Percentiles rank a stretch among this genome's conserved stretches.
phyloP scores from a whole-genome alignment of 2,888 invertebrate species.

The Nycteola revayana region DNA sequence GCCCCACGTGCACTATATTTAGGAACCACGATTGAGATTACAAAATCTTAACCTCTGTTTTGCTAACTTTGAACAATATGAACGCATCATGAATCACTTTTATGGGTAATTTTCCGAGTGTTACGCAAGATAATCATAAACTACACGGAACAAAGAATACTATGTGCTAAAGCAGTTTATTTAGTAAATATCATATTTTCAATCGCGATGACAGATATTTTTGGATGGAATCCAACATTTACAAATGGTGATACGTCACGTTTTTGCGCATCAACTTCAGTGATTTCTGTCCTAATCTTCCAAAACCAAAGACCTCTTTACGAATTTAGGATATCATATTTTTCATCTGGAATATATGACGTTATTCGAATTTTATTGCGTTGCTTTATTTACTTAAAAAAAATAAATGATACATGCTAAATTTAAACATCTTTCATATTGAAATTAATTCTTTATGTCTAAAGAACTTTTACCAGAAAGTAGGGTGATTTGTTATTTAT shows the following conservation, averaged over 20 bases:
- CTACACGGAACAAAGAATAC: too few species aligned
- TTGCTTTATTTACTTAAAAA: too few species aligned
- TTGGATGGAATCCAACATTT: constrained; percentile 26
- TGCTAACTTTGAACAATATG: too few species aligned
- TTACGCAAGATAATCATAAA: neutral
- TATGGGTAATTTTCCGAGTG: constrained; percentile 1
- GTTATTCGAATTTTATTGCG: too few species aligned
- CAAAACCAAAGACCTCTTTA: constrained; percentile 7
- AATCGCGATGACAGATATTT: constrained; percentile 10
- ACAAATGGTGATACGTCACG: constrained; percentile 15
- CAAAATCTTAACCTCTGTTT: too few species aligned
- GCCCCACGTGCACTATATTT: constrained; percentile 52
- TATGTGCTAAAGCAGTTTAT: constrained; percentile 6
- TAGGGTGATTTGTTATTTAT: too few species aligned
- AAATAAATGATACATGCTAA: too few species aligned
- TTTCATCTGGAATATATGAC: too few species aligned
- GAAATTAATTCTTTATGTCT: too few species aligned
- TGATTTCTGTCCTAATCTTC: constrained; percentile 5
- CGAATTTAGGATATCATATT: too few species aligned
- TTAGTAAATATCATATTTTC: constrained; percentile 18
- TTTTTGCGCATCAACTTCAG: constrained; percentile 12
- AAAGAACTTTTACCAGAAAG: too few species aligned
- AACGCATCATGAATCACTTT: constrained; percentile 2
- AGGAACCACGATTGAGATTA: constrained; percentile 18
- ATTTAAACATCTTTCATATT: too few species aligned